phyloP scores from a whole-genome alignment of 2,113 vertebrate species.

The Tor tambroides region DNA sequence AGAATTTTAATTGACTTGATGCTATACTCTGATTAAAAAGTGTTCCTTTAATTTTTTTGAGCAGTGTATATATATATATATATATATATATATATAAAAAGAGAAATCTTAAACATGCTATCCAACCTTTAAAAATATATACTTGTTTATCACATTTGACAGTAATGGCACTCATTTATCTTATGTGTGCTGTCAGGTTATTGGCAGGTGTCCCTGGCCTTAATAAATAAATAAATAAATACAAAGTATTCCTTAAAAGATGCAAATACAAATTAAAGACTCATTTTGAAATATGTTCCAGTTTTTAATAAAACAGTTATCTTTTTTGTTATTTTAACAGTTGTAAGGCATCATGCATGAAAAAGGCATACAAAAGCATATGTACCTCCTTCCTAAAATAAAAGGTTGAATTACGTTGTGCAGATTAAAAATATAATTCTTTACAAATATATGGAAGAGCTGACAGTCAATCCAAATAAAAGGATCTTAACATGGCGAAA shows the following conservation, averaged over 20 bases:
- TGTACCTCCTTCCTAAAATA: conserved; percentile 63
- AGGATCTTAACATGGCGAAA: conserved; percentile 51
- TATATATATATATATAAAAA: too few relatives aligned
- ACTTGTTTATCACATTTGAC: background rate
- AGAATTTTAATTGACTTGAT: too few relatives aligned
- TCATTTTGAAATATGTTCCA: conserved; percentile 17
- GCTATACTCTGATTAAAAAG: too few relatives aligned
- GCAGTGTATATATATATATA: too few relatives aligned
- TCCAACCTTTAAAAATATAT: background rate
- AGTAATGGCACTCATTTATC: background rate
- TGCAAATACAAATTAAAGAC: background rate
- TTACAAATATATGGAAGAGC: conserved; percentile 78
- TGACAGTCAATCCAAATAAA: conserved; percentile 72
- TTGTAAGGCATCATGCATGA: conserved; percentile 84
- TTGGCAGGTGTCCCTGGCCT: background rate
- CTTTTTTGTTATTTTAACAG: conserved; percentile 62
- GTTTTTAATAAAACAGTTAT: conserved; percentile 75
- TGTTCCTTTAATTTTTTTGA: too few relatives aligned
- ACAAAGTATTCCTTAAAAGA: background rate
- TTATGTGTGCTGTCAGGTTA: background rate
- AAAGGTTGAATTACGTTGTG: conserved; percentile 59
- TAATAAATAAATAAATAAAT: background rate
- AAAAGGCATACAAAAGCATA: conserved; percentile 72
- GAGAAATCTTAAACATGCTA: background rate
- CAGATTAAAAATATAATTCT: conserved; percentile 71